Percentiles rank a stretch among this genome's conserved stretches.
phyloP scores from a whole-genome alignment of 2,113 vertebrate genomes.

The Panurus biarmicus region DNA sequence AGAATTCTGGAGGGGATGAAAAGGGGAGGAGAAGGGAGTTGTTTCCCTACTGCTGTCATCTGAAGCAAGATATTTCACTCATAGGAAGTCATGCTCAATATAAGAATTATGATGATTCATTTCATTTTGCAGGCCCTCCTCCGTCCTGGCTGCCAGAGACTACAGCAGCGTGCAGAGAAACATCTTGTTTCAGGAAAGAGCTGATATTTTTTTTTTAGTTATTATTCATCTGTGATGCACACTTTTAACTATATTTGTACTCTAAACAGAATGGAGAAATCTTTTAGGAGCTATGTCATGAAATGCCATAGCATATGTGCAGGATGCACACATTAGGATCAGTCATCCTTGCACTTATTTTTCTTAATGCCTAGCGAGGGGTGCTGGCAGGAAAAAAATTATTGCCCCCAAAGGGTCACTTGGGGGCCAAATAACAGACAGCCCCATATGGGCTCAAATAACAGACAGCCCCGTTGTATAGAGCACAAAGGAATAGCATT shows the following conservation, averaged over 20 bases:
- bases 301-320: not conserved
- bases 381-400: not conserved
- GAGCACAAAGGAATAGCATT: not conserved
- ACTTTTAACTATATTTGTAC: not conserved
- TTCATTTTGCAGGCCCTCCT: not conserved
- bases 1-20: not conserved
- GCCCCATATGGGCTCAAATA: not conserved
- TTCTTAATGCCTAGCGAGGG: not conserved
- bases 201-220: no score
- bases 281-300: not conserved
- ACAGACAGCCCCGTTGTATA: not conserved
- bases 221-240: not conserved
- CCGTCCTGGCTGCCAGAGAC: not conserved
- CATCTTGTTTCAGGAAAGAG: not conserved
- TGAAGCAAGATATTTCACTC: not conserved
- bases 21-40: not conserved
- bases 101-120: not conserved
- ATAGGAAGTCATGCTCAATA: not conserved
- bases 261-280: not conserved
- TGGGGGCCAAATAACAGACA: not conserved
- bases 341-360: not conserved
- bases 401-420: not conserved
- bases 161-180: not conserved
- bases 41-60: not conserved
- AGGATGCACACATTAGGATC: not conserved